Conservation (phyloP, 2,113 vertebrate genomes). For the Lethenteron reissneri region DNA sequence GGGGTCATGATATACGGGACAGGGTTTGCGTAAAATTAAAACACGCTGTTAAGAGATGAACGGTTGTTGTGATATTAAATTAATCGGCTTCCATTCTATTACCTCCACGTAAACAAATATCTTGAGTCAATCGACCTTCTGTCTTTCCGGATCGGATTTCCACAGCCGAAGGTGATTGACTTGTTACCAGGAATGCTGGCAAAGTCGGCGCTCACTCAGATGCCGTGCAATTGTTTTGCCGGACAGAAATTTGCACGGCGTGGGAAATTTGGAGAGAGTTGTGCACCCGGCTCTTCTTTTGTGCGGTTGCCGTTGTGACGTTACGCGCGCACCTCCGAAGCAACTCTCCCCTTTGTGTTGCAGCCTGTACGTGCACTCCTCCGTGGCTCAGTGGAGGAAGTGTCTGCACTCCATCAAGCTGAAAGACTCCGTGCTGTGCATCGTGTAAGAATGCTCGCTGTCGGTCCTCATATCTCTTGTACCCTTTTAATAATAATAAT, state of each 20-base stretch:
- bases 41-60: too few relatives aligned
- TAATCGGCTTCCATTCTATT: too few relatives aligned
- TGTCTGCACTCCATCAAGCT: conserved; percentile 93
- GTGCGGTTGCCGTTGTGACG: not conserved
- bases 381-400: conserved; percentile 85
- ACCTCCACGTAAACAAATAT: too few relatives aligned
- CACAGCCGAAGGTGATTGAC: too few relatives aligned
- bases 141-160: too few relatives aligned
- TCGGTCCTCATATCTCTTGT: conserved; percentile 9
- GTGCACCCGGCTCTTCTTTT: not conserved
- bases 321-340: too few relatives aligned
- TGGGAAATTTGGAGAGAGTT: not conserved
- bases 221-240: not conserved
- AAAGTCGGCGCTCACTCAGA: too few relatives aligned
- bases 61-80: too few relatives aligned
- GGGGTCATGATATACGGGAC: too few relatives aligned
- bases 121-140: too few relatives aligned
- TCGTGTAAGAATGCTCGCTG: conserved; percentile 51
- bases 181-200: too few relatives aligned
- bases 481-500: conserved; percentile 10
- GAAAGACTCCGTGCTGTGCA: conserved; percentile 88
- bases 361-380: conserved; percentile 90
- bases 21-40: too few relatives aligned
- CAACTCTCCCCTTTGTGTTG: conserved; percentile 19
- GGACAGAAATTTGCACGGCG: not conserved